Evolutionary conservation across 1,140 invertebrate species (phyloP).

Genomic region (Papilio xuthus): DNA sequence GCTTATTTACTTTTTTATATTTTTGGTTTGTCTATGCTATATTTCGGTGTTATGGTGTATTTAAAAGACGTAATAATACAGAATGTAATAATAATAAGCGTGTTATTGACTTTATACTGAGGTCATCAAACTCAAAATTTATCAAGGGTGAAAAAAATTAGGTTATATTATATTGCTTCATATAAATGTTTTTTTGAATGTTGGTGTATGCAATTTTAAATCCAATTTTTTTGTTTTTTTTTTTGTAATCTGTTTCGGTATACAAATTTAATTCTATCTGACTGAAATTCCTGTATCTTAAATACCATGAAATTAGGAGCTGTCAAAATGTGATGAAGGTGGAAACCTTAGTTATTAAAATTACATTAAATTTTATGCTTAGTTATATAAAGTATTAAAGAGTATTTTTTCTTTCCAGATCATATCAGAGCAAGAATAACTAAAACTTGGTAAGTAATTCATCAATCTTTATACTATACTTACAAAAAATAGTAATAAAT

Average conservation of each 20-base stretch:
- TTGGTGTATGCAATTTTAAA: background rate
- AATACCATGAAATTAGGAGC: slow-evolving; percentile 5
- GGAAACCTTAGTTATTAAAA: background rate
- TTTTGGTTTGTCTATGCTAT: background rate
- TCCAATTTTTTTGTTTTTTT: background rate
- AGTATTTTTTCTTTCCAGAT: too few species aligned
- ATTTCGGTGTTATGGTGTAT: background rate
- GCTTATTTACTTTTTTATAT: background rate
- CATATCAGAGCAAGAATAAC: too few species aligned
- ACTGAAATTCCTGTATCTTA: background rate
- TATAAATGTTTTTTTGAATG: background rate
- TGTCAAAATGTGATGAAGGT: slow-evolving; percentile 23
- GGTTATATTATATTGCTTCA: background rate
- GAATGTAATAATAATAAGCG: background rate
- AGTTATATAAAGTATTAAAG: background rate
- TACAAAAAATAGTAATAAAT: background rate
- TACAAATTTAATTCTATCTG: background rate
- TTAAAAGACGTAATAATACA: background rate
- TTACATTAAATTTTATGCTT: background rate
- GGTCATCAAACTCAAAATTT: background rate
- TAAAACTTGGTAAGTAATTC: too few species aligned
- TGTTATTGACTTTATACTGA: background rate
- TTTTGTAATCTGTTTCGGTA: background rate
- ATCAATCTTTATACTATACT: too few species aligned
- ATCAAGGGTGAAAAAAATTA: background rate